phyloP scores from a whole-genome alignment of 2,888 invertebrate genomes.

The Drosophila anomalipes region DNA sequence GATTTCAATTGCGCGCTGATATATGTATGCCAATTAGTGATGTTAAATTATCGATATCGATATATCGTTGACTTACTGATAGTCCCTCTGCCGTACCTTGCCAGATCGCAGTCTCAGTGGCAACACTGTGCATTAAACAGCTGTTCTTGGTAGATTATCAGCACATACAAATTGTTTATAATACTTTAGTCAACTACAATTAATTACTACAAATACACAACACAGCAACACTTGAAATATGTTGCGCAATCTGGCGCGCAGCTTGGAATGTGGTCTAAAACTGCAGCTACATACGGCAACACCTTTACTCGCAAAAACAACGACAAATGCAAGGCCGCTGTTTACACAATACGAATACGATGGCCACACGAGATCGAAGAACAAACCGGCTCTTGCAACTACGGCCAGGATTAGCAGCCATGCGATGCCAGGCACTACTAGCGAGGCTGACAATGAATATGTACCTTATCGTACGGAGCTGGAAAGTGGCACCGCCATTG shows the following conservation, averaged over 20 bases:
- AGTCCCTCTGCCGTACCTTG: background rate
- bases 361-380: conserved; percentile 11
- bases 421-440: conserved; percentile 8
- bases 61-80: too few relatives aligned
- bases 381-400: conserved; percentile 9
- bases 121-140: conserved; percentile 34
- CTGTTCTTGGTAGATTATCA: conserved; percentile 30
- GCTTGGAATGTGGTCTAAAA: conserved; percentile 49
- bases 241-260: conserved; percentile 61
- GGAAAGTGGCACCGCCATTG: conserved; percentile 53
- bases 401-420: conserved; percentile 36
- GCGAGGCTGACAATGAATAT: conserved; percentile 75
- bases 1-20: conserved; percentile 27
- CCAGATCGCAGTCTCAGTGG: conserved; percentile 23
- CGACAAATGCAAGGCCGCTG: conserved; percentile 28
- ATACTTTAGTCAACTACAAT: background rate
- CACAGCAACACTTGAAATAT: conserved; percentile 27
- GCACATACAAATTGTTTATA: conserved; percentile 25
- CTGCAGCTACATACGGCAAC: conserved; percentile 32
- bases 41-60: background rate
- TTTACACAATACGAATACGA: conserved; percentile 54
- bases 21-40: background rate
- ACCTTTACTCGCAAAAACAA: background rate
- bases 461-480: conserved; percentile 71
- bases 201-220: background rate